Evolutionary conservation across 2,797 vertebrate species (phyloP).

Genomic region (Xiphorhynchus erythropygius): DNA sequence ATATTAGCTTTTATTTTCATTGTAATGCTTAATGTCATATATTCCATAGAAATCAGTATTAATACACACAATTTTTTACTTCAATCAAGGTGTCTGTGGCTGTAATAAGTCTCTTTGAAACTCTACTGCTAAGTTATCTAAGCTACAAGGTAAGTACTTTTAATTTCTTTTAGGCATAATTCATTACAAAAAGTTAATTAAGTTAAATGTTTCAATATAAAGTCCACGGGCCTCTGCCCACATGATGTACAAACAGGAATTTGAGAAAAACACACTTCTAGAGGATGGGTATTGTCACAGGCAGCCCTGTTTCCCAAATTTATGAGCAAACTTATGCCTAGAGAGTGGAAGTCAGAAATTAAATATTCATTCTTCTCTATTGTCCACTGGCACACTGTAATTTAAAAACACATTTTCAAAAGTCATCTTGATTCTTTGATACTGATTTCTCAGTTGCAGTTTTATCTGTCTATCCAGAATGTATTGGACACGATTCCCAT

Average conservation of each 20-base stretch:
- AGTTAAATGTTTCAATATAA: not conserved
- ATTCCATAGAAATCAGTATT: not conserved
- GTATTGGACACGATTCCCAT: not conserved
- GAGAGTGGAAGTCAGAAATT: not conserved
- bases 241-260: not conserved
- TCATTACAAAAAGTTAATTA: not conserved
- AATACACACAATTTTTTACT: constrained; percentile 8
- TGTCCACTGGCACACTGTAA: not conserved
- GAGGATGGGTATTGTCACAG: not conserved
- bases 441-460: not conserved
- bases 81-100: constrained; percentile 82
- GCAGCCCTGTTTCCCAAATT: not conserved
- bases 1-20: not conserved
- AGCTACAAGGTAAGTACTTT: constrained; percentile 84
- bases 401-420: not conserved
- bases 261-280: not conserved
- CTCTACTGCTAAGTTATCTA: constrained; percentile 83
- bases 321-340: not conserved
- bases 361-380: not conserved
- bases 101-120: constrained; percentile 84
- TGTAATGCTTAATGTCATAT: not conserved
- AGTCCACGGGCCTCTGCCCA: not conserved
- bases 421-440: not conserved
- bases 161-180: not conserved
- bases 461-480: not conserved